Percentiles rank a stretch among this genome's conserved stretches.
Evolutionary conservation across 1,140 invertebrate species (phyloP).

Genomic region (Helicoverpa armigera): DNA sequence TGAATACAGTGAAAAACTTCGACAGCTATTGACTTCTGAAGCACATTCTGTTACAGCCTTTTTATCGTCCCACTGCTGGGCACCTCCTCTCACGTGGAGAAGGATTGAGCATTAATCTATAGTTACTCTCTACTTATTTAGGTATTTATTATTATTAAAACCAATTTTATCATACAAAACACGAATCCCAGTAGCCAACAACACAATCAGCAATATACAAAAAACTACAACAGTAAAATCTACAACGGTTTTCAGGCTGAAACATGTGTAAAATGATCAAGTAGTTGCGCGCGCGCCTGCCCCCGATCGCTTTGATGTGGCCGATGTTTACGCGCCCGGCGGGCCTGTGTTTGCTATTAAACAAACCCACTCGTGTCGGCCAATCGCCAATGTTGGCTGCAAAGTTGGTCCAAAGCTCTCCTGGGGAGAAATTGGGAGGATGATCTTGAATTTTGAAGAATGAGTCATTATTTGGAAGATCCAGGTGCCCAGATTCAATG

Average conservation of each 20-base stretch:
- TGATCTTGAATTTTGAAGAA: background rate
- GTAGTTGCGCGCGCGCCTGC: slow-evolving; percentile 21
- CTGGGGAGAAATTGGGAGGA: slow-evolving; percentile 5
- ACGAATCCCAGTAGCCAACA: background rate
- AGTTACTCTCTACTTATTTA: no score
- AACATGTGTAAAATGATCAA: slow-evolving; percentile 56
- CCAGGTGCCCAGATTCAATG: no score
- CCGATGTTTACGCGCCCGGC: slow-evolving; percentile 76
- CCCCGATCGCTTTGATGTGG: slow-evolving; percentile 74
- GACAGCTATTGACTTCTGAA: no score
- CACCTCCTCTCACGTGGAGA: no score
- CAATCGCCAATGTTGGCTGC: slow-evolving; percentile 58
- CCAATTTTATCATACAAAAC: background rate
- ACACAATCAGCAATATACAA: background rate
- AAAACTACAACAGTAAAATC: slow-evolving; percentile 1
- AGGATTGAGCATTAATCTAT: no score
- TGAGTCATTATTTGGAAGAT: background rate
- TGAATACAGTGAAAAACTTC: no score
- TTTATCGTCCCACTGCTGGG: no score
- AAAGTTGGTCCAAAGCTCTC: slow-evolving; percentile 30
- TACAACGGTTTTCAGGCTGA: slow-evolving; percentile 5
- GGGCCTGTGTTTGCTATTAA: slow-evolving; percentile 77
- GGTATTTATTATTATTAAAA: background rate
- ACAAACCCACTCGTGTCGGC: slow-evolving; percentile 68
- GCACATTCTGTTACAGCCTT: no score